Evolutionary conservation across 1,140 invertebrate genomes (phyloP).

Genomic region (Listronotus bonariensis): DNA sequence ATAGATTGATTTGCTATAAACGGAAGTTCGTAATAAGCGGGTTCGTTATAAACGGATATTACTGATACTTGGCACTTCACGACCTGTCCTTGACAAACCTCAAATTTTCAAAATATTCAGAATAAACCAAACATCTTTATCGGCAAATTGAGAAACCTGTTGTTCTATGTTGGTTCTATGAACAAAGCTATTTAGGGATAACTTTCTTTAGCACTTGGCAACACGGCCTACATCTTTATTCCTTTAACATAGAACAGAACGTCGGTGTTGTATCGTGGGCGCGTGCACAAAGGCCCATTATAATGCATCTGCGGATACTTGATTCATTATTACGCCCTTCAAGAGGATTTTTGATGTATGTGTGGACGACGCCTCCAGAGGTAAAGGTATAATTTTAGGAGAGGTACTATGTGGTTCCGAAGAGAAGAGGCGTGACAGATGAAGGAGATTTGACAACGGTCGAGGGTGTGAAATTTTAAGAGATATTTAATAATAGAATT

Average conservation of each 20-base stretch:
- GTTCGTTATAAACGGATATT: no score
- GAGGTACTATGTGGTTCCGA: constrained; percentile 3
- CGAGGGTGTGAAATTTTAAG: constrained; percentile 6
- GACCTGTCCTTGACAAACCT: no score
- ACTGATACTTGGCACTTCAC: no score
- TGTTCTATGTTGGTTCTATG: no score
- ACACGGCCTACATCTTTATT: constrained; percentile 1
- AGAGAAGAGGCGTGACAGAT: not conserved
- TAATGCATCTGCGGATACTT: constrained; percentile 21
- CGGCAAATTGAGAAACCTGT: no score
- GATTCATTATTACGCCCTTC: constrained; percentile 19
- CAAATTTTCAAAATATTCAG: no score
- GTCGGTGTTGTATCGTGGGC: constrained; percentile 17
- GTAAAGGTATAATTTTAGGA: constrained; percentile 13
- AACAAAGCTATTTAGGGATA: no score
- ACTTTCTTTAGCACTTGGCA: not conserved
- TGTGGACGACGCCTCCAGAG: constrained; percentile 3
- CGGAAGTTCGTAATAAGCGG: no score
- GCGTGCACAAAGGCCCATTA: constrained; percentile 26
- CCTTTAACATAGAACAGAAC: not conserved
- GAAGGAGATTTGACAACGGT: not conserved
- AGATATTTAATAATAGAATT: no score
- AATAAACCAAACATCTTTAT: no score
- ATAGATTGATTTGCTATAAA: no score
- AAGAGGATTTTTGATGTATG: constrained; percentile 19